Evolutionary conservation across 2,113 vertebrate species (phyloP).

Genomic region (Hypanus sabinus): DNA sequence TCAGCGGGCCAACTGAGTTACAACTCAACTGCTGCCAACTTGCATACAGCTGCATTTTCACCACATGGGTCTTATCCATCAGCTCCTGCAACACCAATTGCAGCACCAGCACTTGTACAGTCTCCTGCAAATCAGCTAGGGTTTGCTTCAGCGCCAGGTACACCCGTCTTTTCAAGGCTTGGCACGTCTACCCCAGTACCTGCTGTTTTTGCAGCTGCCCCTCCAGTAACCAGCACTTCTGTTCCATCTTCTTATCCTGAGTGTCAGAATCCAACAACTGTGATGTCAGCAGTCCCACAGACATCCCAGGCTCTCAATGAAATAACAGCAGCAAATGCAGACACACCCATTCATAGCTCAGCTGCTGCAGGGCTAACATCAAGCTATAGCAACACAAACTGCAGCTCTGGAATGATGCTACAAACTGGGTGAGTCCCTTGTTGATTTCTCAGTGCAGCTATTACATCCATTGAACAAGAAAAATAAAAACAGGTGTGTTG

Average conservation of each 20-base stretch:
- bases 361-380: conserved; percentile 90
- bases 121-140: conserved; percentile 62
- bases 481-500: not conserved
- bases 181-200: conserved; percentile 60
- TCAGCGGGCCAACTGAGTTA: conserved; percentile 70
- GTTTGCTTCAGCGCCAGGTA: conserved; percentile 57
- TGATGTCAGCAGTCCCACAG: conserved; percentile 75
- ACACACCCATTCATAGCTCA: conserved; percentile 68
- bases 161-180: conserved; percentile 53
- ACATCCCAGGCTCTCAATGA: conserved; percentile 55
- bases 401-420: conserved; percentile 79
- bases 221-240: conserved; percentile 64
- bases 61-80: conserved; percentile 69
- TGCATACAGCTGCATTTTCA: conserved; percentile 55
- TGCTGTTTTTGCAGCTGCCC: conserved; percentile 59
- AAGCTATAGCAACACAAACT: conserved; percentile 85
- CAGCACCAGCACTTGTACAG: conserved; percentile 65
- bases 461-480: not conserved
- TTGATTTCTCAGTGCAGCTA: conserved; percentile 41
- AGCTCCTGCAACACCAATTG: conserved; percentile 63
- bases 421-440: conserved; percentile 66
- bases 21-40: conserved; percentile 51
- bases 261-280: conserved; percentile 72
- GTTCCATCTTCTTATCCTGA: conserved; percentile 85
- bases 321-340: conserved; percentile 60